phyloP scores from a whole-genome alignment of 1,140 invertebrate genomes.

The Cherax destructor region DNA sequence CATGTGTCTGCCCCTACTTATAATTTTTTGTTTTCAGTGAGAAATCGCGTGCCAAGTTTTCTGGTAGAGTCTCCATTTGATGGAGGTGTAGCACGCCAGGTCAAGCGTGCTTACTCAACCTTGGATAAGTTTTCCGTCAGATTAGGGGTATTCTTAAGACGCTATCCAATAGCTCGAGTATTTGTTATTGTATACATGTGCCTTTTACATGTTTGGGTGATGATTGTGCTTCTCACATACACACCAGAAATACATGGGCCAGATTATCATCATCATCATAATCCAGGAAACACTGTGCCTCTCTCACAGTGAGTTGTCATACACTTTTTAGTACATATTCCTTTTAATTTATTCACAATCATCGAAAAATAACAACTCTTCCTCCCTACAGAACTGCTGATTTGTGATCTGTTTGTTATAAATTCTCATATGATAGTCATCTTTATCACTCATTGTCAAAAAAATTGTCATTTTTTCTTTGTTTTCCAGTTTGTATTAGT shows the following conservation, averaged over 20 bases:
- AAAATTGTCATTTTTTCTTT: no score
- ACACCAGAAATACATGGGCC: slow-evolving; percentile 81
- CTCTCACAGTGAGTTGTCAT: background rate
- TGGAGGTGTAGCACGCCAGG: slow-evolving; percentile 84
- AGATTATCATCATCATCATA: slow-evolving; percentile 70
- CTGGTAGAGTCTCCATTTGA: slow-evolving; percentile 87
- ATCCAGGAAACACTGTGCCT: slow-evolving; percentile 49
- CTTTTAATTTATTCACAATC: no score
- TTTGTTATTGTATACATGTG: slow-evolving; percentile 86
- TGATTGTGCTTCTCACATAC: slow-evolving; percentile 83
- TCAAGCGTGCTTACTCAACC: slow-evolving; percentile 87
- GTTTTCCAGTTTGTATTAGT: no score
- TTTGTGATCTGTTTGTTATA: no score
- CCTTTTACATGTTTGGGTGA: slow-evolving; percentile 84
- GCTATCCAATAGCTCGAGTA: slow-evolving; percentile 87
- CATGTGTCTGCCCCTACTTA: no score
- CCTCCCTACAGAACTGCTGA: no score
- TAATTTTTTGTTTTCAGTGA: slow-evolving; percentile 17
- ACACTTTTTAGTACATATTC: background rate
- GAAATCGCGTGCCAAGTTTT: slow-evolving; percentile 81
- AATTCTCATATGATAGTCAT: no score
- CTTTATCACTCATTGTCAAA: no score
- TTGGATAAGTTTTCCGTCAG: slow-evolving; percentile 86
- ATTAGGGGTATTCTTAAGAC: slow-evolving; percentile 85
- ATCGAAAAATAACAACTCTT: no score